Evolutionary conservation across 2,888 invertebrate species (phyloP).

Genomic region (Euzophera pinguis): DNA sequence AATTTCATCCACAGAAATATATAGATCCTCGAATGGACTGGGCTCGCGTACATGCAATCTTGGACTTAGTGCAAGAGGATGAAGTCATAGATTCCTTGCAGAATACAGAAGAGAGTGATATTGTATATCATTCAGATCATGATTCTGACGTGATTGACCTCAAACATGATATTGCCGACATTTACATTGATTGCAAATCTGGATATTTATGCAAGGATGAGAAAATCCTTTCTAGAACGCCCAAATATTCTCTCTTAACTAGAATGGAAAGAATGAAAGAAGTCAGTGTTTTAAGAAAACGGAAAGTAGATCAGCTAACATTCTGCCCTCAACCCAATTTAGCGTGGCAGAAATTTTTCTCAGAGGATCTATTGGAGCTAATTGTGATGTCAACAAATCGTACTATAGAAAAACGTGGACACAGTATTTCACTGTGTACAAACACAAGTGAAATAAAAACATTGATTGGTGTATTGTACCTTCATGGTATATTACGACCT

Average conservation of each 20-base stretch:
- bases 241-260: slow-evolving; percentile 33
- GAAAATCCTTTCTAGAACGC: slow-evolving; percentile 43
- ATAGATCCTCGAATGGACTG: slow-evolving; percentile 75
- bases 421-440: slow-evolving; percentile 32
- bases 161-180: slow-evolving; percentile 42
- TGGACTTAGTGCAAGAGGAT: slow-evolving; percentile 68
- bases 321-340: slow-evolving; percentile 48
- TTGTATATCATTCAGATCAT: slow-evolving; percentile 61
- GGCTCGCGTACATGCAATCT: slow-evolving; percentile 72
- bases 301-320: slow-evolving; percentile 32
- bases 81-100: slow-evolving; percentile 67
- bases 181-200: slow-evolving; percentile 44
- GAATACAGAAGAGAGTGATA: slow-evolving; percentile 60
- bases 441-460: slow-evolving; percentile 57
- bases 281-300: slow-evolving; percentile 39
- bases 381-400: slow-evolving; percentile 65
- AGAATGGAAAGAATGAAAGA: slow-evolving; percentile 40
- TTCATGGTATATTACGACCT: slow-evolving; percentile 65
- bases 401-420: slow-evolving; percentile 43
- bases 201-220: slow-evolving; percentile 59
- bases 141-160: slow-evolving; percentile 66
- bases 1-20: slow-evolving; percentile 74
- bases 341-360: slow-evolving; percentile 64
- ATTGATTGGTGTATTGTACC: slow-evolving; percentile 65
- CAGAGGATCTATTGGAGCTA: slow-evolving; percentile 61